Percentiles rank a stretch among this genome's conserved stretches.
phyloP scores from a whole-genome alignment of 2,113 vertebrate genomes.

The Azemiops feae region DNA sequence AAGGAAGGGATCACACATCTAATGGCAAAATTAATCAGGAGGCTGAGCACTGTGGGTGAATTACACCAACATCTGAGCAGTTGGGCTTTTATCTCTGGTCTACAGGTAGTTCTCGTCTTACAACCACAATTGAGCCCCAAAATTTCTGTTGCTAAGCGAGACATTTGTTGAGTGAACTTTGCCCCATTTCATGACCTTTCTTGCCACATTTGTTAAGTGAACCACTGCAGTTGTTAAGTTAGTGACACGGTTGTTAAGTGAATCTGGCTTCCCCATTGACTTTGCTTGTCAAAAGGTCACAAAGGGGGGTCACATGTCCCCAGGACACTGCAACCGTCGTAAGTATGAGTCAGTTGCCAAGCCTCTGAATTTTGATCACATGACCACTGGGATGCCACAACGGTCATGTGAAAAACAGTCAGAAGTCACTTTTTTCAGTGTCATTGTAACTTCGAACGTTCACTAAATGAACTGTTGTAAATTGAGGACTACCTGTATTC shows the following conservation, averaged over 20 bases:
- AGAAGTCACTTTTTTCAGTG: neutral
- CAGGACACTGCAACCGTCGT: too few species aligned
- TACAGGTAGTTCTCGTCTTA: neutral
- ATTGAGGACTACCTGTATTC: neutral
- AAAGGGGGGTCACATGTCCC: neutral
- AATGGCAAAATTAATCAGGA: neutral
- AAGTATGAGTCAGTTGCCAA: neutral
- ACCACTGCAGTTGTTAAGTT: neutral
- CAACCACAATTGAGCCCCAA: neutral
- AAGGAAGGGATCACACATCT: neutral
- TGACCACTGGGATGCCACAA: neutral
- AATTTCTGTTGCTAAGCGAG: neutral
- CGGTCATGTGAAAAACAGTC: neutral
- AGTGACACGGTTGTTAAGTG: neutral
- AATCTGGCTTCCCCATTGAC: neutral
- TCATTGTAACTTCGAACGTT: neutral
- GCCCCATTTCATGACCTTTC: neutral
- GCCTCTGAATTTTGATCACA: neutral
- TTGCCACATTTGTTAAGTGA: neutral
- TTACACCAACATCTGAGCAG: neutral
- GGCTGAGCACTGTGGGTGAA: neutral
- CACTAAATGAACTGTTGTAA: neutral
- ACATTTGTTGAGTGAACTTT: neutral
- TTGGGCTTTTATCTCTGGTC: neutral
- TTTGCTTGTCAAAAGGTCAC: neutral